Evolutionary conservation across 1,140 invertebrate species (phyloP), one percentile per base, ranked within the genome.

Genomic region (Eulimnadia texana): DNA sequence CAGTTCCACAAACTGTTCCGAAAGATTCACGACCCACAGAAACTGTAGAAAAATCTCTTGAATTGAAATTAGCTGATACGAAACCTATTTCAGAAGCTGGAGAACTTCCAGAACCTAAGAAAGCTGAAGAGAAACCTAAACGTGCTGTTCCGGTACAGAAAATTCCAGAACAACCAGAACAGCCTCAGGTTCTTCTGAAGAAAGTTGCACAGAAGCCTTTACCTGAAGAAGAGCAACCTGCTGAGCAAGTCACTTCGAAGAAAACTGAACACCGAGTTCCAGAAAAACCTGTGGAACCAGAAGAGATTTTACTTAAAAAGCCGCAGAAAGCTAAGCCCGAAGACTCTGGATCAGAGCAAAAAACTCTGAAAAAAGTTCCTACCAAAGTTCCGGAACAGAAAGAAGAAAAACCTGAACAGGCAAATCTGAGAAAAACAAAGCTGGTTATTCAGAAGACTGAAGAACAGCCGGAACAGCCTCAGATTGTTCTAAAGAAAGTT

Each of bases 281-380:
- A 47, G 42, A 51, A 51, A 3, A n/a, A 16, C 19, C 3, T 22
- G 23, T 51, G 19, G n/a, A n/a, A 22, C 19, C 50, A 20, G 6
- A n/a, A 13, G 23, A 51, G 13, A 51, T 51, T 22, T n/a, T 20
- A 22, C 50, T 22, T 6, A 3, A 51, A 51, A 6, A 6, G 11
- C 52, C 22, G 0, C 57, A 58, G n/a, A 49, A 16, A 49, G 9
- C 28, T 22, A 16, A 23, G 13, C 2, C 27, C 68, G 61, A 74
- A 70, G 62, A 70, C 66, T 61, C 68, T 68, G 68, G 67, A 64
- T 52, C 74, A 28, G 70, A 73, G 64, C 69, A 73, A 19, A 70
- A 73, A 57, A 68, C 70, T n/a, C 77, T 73, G 50, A 69, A 72
- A 58, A 73, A 77, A 62, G 73, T 77, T 60, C 71, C 56, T 16